Evolutionary conservation across 2,888 invertebrate species (phyloP).

Genomic region (Pollenia amentaria): DNA sequence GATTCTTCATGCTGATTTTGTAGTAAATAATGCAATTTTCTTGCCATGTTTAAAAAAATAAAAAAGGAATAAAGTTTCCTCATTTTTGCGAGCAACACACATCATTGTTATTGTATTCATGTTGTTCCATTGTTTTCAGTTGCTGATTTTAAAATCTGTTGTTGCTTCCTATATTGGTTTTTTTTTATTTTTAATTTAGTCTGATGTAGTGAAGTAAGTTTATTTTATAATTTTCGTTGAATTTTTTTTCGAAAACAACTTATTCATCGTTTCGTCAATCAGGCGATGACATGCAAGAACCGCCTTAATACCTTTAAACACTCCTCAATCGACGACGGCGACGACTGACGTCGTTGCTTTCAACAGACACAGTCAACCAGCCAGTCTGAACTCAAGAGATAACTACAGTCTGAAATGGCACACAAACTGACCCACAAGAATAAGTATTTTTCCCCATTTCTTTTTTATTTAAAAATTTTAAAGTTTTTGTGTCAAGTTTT

Average conservation of each 20-base stretch:
- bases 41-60: not conserved
- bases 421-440: slow-evolving; percentile 57
- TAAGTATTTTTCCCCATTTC: slow-evolving; percentile 42
- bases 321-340: slow-evolving; percentile 56
- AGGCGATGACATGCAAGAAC: slow-evolving; percentile 81
- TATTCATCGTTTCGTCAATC: slow-evolving; percentile 81
- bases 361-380: slow-evolving; percentile 33
- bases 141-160: slow-evolving; percentile 46
- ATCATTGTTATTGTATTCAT: slow-evolving; percentile 69
- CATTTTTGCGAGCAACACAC: slow-evolving; percentile 38
- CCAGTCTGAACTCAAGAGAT: slow-evolving; percentile 60
- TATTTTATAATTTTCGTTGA: slow-evolving; percentile 32
- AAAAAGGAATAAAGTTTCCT: slow-evolving; percentile 14
- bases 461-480: not conserved
- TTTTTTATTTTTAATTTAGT: slow-evolving; percentile 25
- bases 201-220: slow-evolving; percentile 32
- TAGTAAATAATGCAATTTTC: slow-evolving; percentile 63
- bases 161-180: slow-evolving; percentile 12
- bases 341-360: slow-evolving; percentile 35
- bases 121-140: slow-evolving; percentile 67
- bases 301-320: slow-evolving; percentile 78
- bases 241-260: slow-evolving; percentile 74
- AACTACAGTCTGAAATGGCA: slow-evolving; percentile 24
- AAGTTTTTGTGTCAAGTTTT: slow-evolving; percentile 25
- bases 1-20: slow-evolving; percentile 33